A percentile compares a stretch with the other conserved stretches of the same genome.
These are phyloP conservation scores for Prinia subflava DNA, from an alignment of 2,113 vertebrate species.

Conservation along the genomic window DNA sequence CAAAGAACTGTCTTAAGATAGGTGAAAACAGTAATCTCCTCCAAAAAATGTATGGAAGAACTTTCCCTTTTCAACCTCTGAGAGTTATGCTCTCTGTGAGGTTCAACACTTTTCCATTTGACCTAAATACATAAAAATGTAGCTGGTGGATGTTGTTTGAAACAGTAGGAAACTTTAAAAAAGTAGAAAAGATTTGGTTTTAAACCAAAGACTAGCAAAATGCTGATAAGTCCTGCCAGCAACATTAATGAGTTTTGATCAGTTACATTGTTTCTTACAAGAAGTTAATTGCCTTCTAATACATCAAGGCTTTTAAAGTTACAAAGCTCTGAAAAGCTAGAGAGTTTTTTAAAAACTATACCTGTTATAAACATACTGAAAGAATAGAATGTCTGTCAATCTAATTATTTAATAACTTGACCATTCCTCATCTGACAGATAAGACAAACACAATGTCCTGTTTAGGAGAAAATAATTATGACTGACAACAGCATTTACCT, in stretches of 20 bases:
- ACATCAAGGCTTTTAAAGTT: neutral
- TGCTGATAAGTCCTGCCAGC: neutral
- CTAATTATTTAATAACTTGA: neutral
- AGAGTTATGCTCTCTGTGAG: neutral
- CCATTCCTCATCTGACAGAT: neutral
- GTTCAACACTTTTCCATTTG: neutral
- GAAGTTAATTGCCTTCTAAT: neutral
- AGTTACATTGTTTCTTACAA: neutral
- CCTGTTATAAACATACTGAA: neutral
- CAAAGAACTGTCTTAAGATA: neutral
- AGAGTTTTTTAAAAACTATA: neutral
- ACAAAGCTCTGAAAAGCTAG: neutral
- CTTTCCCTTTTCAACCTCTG: neutral
- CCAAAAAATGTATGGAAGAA: neutral
- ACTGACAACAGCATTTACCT: neutral
- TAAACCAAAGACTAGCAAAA: neutral
- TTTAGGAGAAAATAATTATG: neutral
- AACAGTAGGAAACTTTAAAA: neutral
- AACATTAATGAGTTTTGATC: neutral
- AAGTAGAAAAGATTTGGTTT: neutral
- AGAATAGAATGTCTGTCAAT: neutral
- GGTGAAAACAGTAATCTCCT: neutral
- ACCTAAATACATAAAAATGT: neutral
- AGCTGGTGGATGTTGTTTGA: neutral
- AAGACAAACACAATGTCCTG: neutral